Percentiles rank a stretch among this genome's conserved stretches.
Conservation (phyloP, 2,797 vertebrate species). For the Chloroceryle amazona region DNA sequence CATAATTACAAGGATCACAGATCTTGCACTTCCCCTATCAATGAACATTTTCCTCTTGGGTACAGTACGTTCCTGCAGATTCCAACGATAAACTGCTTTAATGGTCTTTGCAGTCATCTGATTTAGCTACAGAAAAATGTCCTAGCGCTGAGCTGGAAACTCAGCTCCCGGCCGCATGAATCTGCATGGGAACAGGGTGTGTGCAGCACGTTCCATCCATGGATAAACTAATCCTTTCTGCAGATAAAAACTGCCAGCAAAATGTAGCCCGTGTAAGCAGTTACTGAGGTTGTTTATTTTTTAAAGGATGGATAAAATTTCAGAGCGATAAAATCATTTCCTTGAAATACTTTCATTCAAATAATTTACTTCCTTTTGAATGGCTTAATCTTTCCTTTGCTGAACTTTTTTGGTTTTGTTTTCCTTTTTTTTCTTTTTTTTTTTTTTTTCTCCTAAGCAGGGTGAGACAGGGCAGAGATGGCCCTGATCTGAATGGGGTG, state of each 20-base stretch:
- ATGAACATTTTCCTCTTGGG: slow-evolving; percentile 48
- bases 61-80: slow-evolving; percentile 45
- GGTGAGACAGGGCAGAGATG: neutral
- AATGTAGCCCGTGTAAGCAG: neutral
- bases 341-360: slow-evolving; percentile 24
- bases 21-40: slow-evolving; percentile 26
- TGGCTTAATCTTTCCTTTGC: neutral
- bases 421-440: neutral
- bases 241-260: slow-evolving; percentile 38
- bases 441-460: accelerated
- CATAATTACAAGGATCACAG: slow-evolving; percentile 43
- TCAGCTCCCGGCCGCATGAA: neutral
- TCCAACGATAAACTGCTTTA: slow-evolving; percentile 29
- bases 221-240: slow-evolving; percentile 58
- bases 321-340: slow-evolving; percentile 7
- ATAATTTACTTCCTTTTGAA: neutral
- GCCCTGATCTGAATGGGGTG: neutral
- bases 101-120: slow-evolving; percentile 60
- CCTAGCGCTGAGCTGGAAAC: neutral
- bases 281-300: neutral
- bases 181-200: slow-evolving; percentile 64
- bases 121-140: slow-evolving; percentile 40
- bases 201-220: slow-evolving; percentile 45
- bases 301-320: neutral
- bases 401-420: neutral